Evolutionary conservation across 2,888 invertebrate species (phyloP).

Genomic region (Caenorhabditis zanzibari): DNA sequence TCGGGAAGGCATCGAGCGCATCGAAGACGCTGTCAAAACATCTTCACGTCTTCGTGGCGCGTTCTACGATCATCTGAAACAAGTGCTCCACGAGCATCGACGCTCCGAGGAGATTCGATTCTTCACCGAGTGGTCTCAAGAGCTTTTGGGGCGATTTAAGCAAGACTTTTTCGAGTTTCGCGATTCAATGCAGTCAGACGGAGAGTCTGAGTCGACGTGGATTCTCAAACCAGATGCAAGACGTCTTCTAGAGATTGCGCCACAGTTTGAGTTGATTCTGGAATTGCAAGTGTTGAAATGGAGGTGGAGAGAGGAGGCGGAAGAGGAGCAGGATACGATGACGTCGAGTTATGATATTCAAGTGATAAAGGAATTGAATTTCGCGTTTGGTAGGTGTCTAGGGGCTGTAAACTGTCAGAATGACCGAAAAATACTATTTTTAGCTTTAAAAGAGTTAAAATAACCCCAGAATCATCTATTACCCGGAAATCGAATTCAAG

Average conservation of each 20-base stretch:
- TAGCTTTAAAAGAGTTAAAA: no score
- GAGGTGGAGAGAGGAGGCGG: slow-evolving; percentile 69
- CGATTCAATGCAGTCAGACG: neutral
- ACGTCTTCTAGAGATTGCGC: slow-evolving; percentile 35
- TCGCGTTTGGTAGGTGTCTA: slow-evolving; percentile 34
- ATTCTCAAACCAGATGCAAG: slow-evolving; percentile 4
- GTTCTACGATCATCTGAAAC: slow-evolving; percentile 48
- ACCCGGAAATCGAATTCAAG: no score
- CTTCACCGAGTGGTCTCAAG: slow-evolving; percentile 32
- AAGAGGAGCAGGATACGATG: slow-evolving; percentile 63
- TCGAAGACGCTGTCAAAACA: slow-evolving; percentile 38
- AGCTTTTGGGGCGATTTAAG: slow-evolving; percentile 36
- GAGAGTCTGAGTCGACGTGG: neutral
- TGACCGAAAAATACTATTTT: neutral
- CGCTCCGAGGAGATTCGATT: slow-evolving; percentile 56
- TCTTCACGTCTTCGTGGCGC: slow-evolving; percentile 49
- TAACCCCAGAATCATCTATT: no score
- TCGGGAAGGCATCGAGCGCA: slow-evolving; percentile 19
- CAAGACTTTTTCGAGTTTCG: slow-evolving; percentile 46
- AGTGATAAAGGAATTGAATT: slow-evolving; percentile 35
- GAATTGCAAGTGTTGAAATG: slow-evolving; percentile 62
- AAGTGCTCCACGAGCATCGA: slow-evolving; percentile 32
- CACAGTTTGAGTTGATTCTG: slow-evolving; percentile 58
- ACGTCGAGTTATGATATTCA: slow-evolving; percentile 34
- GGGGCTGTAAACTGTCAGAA: no score